Base-by-base conservation (phyloP, 2,888 invertebrate genomes). In the Oscheius myriophilus region DNA sequence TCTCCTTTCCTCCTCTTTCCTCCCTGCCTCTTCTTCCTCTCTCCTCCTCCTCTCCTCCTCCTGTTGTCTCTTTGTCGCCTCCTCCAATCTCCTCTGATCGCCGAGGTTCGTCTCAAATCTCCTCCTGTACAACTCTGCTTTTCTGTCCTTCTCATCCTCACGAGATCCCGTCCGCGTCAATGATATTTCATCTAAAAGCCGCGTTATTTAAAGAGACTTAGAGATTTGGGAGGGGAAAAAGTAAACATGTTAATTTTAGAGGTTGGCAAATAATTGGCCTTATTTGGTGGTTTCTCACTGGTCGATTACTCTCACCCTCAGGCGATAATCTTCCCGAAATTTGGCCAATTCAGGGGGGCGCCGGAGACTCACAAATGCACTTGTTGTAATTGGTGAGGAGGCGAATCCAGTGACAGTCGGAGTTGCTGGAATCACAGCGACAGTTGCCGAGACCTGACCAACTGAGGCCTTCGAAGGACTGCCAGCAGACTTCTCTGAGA, bases 331-430 rank as follows among this genome's bases (percentile, higher is more conserved):
- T 9, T 6, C 33, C 33, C 33, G 4, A 33, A 33, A 33, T 25
- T 33, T 65, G 52, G 18, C 11, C 16, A 53, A 53, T 53, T 33
- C 9, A 9, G 33, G 9, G 33, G 33, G 33, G 9, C 14, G 26
- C 26, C 11, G n/a, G 3, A 18, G 43, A 73, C 82, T 70, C 43
- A 85, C 84, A 86, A 25, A 86, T 85, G 73, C 86, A 86, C 67
- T 86, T 86, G 69, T 86, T 86, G 71, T 84, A 85, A 67, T 81
- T 86, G 49, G 86, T 86, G 58, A 84, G 85, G 49, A 86, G 73
- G 12, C 85, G 74, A 58, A 86, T 86, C 86, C 86, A 86, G 62
- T 86, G 86, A 57, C 86, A 86, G 69, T 86, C 86, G 1, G 76
- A 71, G 49, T 83, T 80, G 54, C 75, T 75, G 26, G 76, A 68